phyloP scores from a whole-genome alignment of 2,113 vertebrate species.

The Hiodon alosoides region DNA sequence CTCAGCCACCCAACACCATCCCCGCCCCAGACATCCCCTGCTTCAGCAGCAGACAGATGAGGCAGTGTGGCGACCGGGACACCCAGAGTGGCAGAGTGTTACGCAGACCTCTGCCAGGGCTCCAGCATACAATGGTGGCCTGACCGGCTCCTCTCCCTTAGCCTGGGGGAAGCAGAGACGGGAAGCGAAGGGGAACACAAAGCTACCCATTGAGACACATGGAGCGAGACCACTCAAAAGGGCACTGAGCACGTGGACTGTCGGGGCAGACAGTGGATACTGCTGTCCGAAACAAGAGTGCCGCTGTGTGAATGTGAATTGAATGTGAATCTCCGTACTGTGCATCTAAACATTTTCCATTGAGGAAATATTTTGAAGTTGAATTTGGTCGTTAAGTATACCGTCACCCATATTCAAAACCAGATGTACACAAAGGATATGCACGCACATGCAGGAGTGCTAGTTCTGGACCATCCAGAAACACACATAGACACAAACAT shows the following conservation, averaged over 20 bases:
- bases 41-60: neutral
- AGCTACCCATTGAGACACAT: neutral
- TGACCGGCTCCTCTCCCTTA: neutral
- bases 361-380: conserved; percentile 12
- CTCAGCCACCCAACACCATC: too few relatives aligned
- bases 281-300: neutral
- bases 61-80: neutral
- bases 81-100: neutral
- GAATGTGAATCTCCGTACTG: too few relatives aligned
- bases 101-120: neutral
- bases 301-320: neutral
- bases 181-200: neutral
- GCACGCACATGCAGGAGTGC: neutral
- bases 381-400: neutral
- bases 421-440: neutral
- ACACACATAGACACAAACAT: too few relatives aligned
- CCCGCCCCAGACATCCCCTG: neutral
- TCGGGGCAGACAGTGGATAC: neutral
- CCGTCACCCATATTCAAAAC: neutral
- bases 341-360: neutral
- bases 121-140: neutral
- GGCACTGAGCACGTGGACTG: neutral
- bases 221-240: neutral
- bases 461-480: too few relatives aligned
- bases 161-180: neutral